phyloP scores from a whole-genome alignment of 2,113 vertebrate genomes.

The Apaloderma vittatum region DNA sequence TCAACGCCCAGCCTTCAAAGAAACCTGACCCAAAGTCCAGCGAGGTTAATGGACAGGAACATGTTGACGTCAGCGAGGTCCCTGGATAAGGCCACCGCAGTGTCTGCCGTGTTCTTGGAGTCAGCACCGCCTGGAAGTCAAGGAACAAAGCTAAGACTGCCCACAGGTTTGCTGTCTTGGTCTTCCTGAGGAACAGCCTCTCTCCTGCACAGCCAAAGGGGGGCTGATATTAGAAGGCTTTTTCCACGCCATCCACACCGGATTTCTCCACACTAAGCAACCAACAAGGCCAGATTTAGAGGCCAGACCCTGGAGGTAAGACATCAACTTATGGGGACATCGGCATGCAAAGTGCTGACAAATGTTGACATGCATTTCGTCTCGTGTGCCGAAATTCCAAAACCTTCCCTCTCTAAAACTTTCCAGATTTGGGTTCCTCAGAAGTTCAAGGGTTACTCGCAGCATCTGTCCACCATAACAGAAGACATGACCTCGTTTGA shows the following conservation, averaged over 20 bases:
- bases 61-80: not conserved
- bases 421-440: not conserved
- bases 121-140: not conserved
- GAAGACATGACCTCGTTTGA: not conserved
- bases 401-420: not conserved
- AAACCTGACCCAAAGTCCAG: constrained; percentile 41
- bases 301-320: not conserved
- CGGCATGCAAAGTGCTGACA: fast-evolving
- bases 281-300: not conserved
- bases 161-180: not conserved
- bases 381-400: fast-evolving
- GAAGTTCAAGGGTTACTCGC: not conserved
- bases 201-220: not conserved
- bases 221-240: not conserved
- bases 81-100: not conserved
- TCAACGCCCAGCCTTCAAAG: not conserved
- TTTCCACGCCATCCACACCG: not conserved
- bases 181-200: not conserved
- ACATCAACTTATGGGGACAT: not conserved
- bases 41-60: not conserved
- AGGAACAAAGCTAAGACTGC: not conserved
- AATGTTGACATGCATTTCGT: fast-evolving
- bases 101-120: not conserved
- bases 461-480: not conserved
- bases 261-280: not conserved